Evolutionary conservation across 2,797 vertebrate genomes (phyloP).

Genomic region (Scolopax bukidnonensis): DNA sequence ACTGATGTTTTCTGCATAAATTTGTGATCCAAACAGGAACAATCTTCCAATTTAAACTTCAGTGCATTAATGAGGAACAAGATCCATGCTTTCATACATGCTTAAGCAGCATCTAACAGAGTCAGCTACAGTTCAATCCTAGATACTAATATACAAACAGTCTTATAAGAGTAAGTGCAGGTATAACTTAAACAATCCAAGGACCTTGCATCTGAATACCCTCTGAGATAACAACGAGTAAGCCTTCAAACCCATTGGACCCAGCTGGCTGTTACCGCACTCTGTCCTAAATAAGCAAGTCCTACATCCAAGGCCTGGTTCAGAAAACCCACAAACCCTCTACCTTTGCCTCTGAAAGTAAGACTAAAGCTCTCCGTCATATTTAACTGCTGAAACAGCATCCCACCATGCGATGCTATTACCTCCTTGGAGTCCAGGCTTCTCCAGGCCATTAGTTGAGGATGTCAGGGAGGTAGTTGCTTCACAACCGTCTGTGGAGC

Average conservation of each 20-base stretch:
- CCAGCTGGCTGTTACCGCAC: neutral
- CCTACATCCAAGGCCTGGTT: neutral
- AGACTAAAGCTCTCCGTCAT: neutral
- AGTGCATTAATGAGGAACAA: neutral
- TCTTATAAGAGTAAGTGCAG: neutral
- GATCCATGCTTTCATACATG: neutral
- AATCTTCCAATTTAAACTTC: neutral
- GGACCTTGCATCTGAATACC: neutral
- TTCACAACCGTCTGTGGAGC: neutral
- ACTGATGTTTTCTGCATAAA: neutral
- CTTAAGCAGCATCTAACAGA: neutral
- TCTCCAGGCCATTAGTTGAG: neutral
- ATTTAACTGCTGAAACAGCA: neutral
- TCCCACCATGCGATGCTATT: neutral
- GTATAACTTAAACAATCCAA: neutral
- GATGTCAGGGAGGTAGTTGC: neutral
- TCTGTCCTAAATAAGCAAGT: neutral
- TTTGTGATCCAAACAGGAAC: neutral
- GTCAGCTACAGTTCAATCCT: neutral
- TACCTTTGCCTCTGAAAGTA: neutral
- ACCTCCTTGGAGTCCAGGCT: neutral
- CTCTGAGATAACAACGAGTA: neutral
- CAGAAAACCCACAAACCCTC: neutral
- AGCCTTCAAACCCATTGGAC: neutral
- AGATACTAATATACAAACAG: neutral